Conservation (phyloP, 2,888 invertebrate species). For the Rhogogaster chlorosoma region DNA sequence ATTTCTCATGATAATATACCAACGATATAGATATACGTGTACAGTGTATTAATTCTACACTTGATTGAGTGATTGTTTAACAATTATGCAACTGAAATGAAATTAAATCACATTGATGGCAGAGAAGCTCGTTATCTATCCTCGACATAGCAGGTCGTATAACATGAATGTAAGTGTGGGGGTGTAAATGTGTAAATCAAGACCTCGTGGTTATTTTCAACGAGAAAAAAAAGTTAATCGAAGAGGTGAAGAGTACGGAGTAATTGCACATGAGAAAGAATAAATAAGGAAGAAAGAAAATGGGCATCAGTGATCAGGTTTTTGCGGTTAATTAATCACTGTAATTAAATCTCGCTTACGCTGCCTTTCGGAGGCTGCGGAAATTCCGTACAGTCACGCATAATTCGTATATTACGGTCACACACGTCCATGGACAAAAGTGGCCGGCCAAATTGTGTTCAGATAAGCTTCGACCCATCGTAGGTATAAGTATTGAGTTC, state of each 20-base stretch:
- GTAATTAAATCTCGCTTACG: background rate
- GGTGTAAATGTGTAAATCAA: background rate
- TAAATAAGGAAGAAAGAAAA: background rate
- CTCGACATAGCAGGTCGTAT: background rate
- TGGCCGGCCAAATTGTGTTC: background rate
- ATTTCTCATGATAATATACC: conserved; percentile 4
- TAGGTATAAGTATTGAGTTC: conserved; percentile 44
- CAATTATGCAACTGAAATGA: conserved; percentile 6
- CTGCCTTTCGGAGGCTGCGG: background rate
- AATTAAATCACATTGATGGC: background rate
- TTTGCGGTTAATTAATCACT: conserved; percentile 16
- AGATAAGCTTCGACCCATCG: conserved; percentile 41
- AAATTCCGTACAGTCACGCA: background rate
- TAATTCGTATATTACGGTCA: background rate
- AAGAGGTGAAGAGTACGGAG: background rate
- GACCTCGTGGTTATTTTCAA: background rate
- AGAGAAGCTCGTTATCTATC: conserved; percentile 3
- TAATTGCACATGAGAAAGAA: background rate
- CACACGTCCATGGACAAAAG: conserved; percentile 8
- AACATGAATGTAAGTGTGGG: background rate
- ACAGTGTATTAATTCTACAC: conserved; percentile 17
- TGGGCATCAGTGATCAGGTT: background rate
- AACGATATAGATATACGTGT: background rate
- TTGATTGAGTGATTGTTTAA: conserved; percentile 17
- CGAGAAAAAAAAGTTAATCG: background rate